These are phyloP conservation scores for Tribolium freemani DNA, from an alignment of 2,888 invertebrate genomes.

Conservation along the genomic window DNA sequence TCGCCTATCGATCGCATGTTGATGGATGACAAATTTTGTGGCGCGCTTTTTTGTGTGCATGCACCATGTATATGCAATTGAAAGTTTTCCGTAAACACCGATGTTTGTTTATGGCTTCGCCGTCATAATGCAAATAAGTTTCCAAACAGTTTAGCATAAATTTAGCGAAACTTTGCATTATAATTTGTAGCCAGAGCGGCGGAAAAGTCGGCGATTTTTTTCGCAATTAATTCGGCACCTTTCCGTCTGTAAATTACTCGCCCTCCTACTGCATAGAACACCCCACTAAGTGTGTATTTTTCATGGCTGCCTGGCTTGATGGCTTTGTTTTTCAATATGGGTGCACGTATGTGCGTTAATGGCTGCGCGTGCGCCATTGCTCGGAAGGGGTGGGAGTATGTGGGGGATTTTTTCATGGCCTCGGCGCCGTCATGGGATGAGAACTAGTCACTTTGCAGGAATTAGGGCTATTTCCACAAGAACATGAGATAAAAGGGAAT, in stretches of 20 bases:
- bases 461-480: not conserved
- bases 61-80: conserved; percentile 36
- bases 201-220: conserved; percentile 7
- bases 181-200: conserved; percentile 8
- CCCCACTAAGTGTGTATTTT: conserved; percentile 31
- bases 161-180: conserved; percentile 26
- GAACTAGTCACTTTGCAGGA: not conserved
- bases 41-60: not conserved
- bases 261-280: conserved; percentile 25
- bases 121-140: conserved; percentile 45
- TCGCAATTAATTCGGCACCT: conserved; percentile 22
- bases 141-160: conserved; percentile 47
- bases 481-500: not conserved
- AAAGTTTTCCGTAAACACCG: conserved; percentile 41
- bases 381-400: conserved; percentile 20
- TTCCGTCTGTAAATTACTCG: not conserved
- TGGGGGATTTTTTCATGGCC: conserved; percentile 24
- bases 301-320: conserved; percentile 41
- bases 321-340: conserved; percentile 42
- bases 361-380: conserved; percentile 32
- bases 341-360: conserved; percentile 4
- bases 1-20: not conserved
- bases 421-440: conserved; percentile 10
- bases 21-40: not conserved
- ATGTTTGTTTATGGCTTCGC: conserved; percentile 44